Base-by-base conservation (phyloP, 1,140 invertebrate genomes). In the Hermetia illucens region DNA sequence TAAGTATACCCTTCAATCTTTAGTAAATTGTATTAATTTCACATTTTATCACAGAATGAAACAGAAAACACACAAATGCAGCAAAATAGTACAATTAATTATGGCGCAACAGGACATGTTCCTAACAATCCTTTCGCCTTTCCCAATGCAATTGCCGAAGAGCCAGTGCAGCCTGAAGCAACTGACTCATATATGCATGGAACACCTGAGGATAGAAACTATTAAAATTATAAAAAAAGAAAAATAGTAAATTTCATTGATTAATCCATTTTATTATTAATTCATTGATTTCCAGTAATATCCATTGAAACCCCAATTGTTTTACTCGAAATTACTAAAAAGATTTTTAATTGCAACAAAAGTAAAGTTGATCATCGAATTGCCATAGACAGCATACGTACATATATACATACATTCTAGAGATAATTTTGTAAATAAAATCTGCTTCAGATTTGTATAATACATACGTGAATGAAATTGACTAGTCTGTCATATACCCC, bases 51-150 rank as follows among this genome's bases (percentile, higher is more conserved):
- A 24, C 20, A 43, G 42, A 40, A 43, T 55, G 21, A 52, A 50
- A 43, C 34, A 32, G 59, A 57, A 37, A 51, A 55, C 25, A 56
- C 49, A 39, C 56, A 55, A 55, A 61, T 58, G 51, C 51, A 56
- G 45, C 64, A 38, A 57, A 58, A 43, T 62, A 62, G 24, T 64
- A 41, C 55, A 37, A 54, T 55, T 51, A 58, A 51, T 43, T 58
- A 27, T 13, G 68, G 68, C 22, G 60, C 68, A 36, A 65, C 67
- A 3, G 64, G 62, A 29, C 64, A 70, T 44, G 70, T 71, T 33
- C 62, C 69, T 34, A 71, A 70, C 43, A 76, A 77, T 54, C 74
- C 74, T 2, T 77, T 77, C 53, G 67, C 71, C 16, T 34, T 13
- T 24, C 21, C 19, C 15, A 61, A 62, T 43, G 62, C 65, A 18